phyloP scores from a whole-genome alignment of 1,140 invertebrate species.

The Agrypnia vestita region DNA sequence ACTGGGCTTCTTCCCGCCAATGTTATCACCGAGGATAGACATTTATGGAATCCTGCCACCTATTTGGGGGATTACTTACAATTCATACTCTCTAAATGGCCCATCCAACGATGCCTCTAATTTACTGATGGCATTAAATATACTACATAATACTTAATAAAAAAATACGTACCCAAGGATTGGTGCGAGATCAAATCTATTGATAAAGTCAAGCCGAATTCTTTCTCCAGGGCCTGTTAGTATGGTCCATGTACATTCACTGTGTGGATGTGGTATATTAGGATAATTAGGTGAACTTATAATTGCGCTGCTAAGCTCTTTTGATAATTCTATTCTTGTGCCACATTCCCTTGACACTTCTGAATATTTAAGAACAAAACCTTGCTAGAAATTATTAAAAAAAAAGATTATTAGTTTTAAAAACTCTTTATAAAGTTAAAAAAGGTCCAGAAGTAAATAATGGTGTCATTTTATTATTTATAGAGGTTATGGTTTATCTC shows the following conservation, averaged over 20 bases:
- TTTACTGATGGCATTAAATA: too few species aligned
- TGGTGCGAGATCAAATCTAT: constrained; percentile 79
- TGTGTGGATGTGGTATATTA: constrained; percentile 81
- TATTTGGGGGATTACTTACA: too few species aligned
- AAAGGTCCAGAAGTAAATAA: too few species aligned
- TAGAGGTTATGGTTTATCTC: too few species aligned
- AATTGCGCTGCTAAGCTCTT: constrained; percentile 68
- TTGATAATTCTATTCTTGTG: constrained; percentile 70
- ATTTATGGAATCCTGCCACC: too few species aligned
- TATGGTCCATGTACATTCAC: constrained; percentile 87
- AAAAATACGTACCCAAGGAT: background rate
- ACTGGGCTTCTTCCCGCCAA: too few species aligned
- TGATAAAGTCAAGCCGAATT: constrained; percentile 83
- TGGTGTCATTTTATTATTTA: too few species aligned
- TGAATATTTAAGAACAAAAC: constrained; percentile 45
- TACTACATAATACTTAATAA: background rate
- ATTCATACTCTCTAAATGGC: too few species aligned
- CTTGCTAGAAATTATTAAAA: constrained; percentile 30
- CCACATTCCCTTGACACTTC: constrained; percentile 79
- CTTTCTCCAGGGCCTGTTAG: constrained; percentile 79
- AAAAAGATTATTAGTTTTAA: too few species aligned
- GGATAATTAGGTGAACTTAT: constrained; percentile 87
- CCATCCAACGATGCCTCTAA: too few species aligned
- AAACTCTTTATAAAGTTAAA: too few species aligned
- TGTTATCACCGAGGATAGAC: too few species aligned